Evolutionary conservation across 2,113 vertebrate genomes (phyloP).

Genomic region (Gallinago undulata): DNA sequence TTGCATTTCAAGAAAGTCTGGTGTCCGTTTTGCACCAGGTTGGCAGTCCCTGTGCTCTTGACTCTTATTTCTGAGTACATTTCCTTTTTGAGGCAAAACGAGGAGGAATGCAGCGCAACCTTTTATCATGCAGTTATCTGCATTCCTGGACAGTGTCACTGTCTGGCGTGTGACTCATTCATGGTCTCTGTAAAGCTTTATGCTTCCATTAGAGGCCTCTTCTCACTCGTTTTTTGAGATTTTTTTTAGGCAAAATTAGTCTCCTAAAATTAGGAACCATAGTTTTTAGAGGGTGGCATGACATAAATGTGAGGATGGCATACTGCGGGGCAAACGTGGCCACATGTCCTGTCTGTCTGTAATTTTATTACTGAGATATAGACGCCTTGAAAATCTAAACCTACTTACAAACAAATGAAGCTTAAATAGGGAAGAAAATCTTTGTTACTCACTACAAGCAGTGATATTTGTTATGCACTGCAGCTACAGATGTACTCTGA

Average conservation of each 20-base stretch:
- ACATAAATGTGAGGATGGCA: neutral
- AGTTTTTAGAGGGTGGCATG: neutral
- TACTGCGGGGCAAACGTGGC: neutral
- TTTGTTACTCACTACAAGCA: neutral
- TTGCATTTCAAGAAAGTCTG: neutral
- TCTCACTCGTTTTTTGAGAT: neutral
- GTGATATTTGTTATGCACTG: neutral
- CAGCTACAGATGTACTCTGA: neutral
- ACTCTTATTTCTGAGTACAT: neutral
- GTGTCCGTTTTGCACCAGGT: neutral
- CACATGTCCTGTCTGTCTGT: neutral
- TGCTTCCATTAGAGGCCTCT: neutral
- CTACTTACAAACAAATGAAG: neutral
- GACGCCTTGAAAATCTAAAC: neutral
- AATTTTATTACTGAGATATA: neutral
- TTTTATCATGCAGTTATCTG: neutral
- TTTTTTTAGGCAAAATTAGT: constrained; percentile 10
- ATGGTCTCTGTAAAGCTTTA: neutral
- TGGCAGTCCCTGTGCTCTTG: neutral
- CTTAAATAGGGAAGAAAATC: neutral
- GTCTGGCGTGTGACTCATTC: constrained; percentile 9
- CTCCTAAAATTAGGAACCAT: neutral
- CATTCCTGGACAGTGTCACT: constrained; percentile 38
- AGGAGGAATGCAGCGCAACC: neutral
- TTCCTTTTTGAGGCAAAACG: constrained; percentile 30